Conservation (phyloP, 2,888 invertebrate species). For the Ischnus inquisitorius region DNA sequence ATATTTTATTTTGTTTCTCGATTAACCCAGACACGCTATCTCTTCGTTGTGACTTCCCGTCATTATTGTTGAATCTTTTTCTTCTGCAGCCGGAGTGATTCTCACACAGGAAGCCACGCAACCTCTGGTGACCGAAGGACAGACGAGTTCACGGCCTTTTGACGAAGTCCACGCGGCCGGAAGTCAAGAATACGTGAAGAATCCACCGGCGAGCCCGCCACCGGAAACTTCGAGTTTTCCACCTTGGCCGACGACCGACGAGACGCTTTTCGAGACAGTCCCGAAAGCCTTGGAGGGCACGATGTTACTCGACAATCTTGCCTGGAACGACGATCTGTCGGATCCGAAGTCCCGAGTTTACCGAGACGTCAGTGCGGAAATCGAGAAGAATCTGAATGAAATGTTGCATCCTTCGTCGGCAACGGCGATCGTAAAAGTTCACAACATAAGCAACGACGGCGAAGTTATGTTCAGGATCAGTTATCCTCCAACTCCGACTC, state of each 20-base stretch:
- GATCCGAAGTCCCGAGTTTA: conserved; percentile 89
- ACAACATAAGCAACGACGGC: conserved; percentile 79
- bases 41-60: conserved; percentile 11
- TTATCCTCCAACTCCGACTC: conserved; percentile 77
- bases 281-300: conserved; percentile 90
- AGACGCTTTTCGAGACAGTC: conserved; percentile 86
- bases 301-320: conserved; percentile 89
- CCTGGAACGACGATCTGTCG: conserved; percentile 87
- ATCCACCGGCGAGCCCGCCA: conserved; percentile 82
- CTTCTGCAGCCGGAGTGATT: conserved; percentile 89
- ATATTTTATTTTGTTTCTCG: not conserved
- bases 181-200: conserved; percentile 81
- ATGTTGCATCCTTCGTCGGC: conserved; percentile 75
- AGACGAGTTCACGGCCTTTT: conserved; percentile 87
- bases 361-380: conserved; percentile 87
- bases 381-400: conserved; percentile 88
- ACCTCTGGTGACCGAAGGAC: conserved; percentile 78
- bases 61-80: conserved; percentile 8
- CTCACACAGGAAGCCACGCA: conserved; percentile 88
- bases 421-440: conserved; percentile 78
- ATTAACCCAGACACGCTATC: not conserved
- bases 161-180: conserved; percentile 87
- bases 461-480: conserved; percentile 81
- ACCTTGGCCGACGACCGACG: conserved; percentile 83
- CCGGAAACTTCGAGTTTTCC: conserved; percentile 81